A percentile compares a stretch with the other conserved stretches of the same genome.
phyloP scores from a whole-genome alignment of 2,113 vertebrate genomes.

The Sceloporus undulatus region DNA sequence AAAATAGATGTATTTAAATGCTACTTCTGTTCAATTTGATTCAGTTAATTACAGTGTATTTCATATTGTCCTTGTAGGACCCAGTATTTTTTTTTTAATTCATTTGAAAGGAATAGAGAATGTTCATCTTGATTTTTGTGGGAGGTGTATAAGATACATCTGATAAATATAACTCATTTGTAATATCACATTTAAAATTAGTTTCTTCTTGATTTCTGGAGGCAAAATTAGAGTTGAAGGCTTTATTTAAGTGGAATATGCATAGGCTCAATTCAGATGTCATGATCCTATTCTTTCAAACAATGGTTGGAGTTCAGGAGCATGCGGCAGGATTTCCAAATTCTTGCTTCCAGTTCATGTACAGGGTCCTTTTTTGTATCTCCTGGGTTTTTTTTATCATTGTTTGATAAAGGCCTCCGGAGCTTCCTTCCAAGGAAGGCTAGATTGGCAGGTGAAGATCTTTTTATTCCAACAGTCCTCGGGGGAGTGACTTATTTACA shows the following conservation, averaged over 20 bases:
- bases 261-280: background rate
- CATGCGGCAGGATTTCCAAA: background rate
- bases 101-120: background rate
- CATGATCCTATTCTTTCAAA: background rate
- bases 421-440: too few relatives aligned
- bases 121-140: background rate
- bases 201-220: background rate
- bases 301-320: background rate
- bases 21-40: background rate
- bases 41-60: slow-evolving; percentile 2
- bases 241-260: too few relatives aligned
- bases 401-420: too few relatives aligned
- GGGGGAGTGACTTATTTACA: too few relatives aligned
- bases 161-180: background rate
- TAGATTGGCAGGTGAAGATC: too few relatives aligned
- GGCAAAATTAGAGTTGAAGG: background rate
- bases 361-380: too few relatives aligned
- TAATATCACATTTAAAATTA: background rate
- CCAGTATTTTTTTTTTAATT: background rate
- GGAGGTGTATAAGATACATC: background rate
- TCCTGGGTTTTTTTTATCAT: background rate
- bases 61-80: background rate
- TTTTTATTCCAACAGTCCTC: too few relatives aligned
- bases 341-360: background rate
- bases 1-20: background rate